Evolutionary conservation across 2,888 invertebrate genomes (phyloP).

Genomic region (Troides aeacus): DNA sequence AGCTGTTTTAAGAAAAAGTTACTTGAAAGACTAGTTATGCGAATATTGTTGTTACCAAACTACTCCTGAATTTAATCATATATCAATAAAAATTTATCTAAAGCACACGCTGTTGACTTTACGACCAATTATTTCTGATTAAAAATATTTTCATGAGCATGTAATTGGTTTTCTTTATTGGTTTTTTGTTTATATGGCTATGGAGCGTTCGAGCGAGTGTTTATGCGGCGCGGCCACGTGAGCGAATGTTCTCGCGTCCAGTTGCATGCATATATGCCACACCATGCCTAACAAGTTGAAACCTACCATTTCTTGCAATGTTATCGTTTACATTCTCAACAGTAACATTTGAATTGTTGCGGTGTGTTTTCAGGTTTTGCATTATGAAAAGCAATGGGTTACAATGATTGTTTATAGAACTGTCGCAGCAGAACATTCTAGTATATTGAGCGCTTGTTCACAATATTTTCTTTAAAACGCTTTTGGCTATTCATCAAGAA

Average conservation of each 20-base stretch:
- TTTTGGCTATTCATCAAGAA: background rate
- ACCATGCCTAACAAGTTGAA: slow-evolving; percentile 10
- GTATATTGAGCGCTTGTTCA: background rate
- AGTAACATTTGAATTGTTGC: slow-evolving; percentile 20
- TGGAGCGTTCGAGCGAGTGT: slow-evolving; percentile 39
- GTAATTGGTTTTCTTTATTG: slow-evolving; percentile 71
- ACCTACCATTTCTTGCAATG: slow-evolving; percentile 6
- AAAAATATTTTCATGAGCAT: slow-evolving; percentile 58
- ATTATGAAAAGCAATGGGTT: slow-evolving; percentile 28
- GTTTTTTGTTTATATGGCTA: slow-evolving; percentile 59
- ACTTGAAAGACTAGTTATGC: background rate
- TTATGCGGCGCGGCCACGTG: slow-evolving; percentile 21
- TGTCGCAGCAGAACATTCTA: slow-evolving; percentile 44
- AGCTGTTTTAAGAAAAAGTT: background rate
- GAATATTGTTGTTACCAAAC: slow-evolving; percentile 4
- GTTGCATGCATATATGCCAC: slow-evolving; percentile 2
- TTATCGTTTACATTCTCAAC: slow-evolving; percentile 27
- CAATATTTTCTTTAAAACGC: background rate
- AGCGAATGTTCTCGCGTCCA: slow-evolving; percentile 21
- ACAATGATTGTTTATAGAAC: slow-evolving; percentile 52
- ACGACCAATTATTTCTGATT: slow-evolving; percentile 36
- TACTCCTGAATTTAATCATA: slow-evolving; percentile 1
- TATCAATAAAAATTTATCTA: slow-evolving; percentile 23
- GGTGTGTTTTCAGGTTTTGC: slow-evolving; percentile 19
- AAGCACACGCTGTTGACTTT: slow-evolving; percentile 26